These are phyloP conservation scores for Leucopsar rothschildi DNA, from an alignment of 2,113 vertebrate genomes.

Conservation along the genomic window DNA sequence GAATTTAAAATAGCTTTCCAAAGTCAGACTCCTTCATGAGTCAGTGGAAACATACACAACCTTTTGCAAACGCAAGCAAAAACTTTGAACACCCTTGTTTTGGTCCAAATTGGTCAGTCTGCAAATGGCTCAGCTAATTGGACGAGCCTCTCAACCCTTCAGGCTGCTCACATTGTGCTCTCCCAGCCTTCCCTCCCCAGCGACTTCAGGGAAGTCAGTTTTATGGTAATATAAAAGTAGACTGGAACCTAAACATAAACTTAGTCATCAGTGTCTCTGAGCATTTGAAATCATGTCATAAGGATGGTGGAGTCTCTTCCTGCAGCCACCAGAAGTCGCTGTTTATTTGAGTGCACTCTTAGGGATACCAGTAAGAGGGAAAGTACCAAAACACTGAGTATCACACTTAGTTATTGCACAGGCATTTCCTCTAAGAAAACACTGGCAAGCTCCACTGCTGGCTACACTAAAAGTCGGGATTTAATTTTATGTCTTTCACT, in stretches of 20 bases:
- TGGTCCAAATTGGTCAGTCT: slow-evolving; percentile 5
- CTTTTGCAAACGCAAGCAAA: slow-evolving; percentile 9
- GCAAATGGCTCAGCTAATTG: background rate
- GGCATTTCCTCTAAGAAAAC: background rate
- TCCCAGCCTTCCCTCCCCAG: background rate
- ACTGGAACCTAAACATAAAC: background rate
- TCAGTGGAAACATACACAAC: slow-evolving; percentile 46
- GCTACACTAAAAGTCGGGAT: background rate
- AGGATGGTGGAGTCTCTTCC: background rate
- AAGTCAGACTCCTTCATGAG: slow-evolving; percentile 26
- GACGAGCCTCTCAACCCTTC: background rate
- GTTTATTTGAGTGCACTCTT: background rate
- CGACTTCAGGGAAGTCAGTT: background rate
- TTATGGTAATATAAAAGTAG: background rate
- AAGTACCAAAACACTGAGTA: background rate
- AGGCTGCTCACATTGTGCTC: background rate
- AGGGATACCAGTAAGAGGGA: background rate
- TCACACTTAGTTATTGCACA: background rate
- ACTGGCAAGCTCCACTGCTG: background rate
- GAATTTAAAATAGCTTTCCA: slow-evolving; percentile 39
- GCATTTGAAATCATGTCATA: background rate
- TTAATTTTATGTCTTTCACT: background rate
- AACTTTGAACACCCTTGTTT: background rate
- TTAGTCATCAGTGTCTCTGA: background rate
- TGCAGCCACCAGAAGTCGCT: background rate